These are phyloP conservation scores for Zaprionus ornatus DNA, from an alignment of 1,140 invertebrate species.

Conservation along the genomic window DNA sequence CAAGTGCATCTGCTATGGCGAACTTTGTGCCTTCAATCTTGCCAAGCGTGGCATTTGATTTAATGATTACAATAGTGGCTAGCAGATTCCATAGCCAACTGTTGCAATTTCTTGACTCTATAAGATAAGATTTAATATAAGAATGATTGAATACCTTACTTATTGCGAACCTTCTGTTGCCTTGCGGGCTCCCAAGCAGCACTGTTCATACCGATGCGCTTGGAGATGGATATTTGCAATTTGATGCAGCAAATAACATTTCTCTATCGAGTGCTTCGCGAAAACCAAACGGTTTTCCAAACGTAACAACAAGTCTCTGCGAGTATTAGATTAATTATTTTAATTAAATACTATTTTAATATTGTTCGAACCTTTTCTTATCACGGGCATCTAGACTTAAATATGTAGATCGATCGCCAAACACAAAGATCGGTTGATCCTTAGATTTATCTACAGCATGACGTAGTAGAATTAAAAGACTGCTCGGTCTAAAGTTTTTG, in stretches of 20 bases:
- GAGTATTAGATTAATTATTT: not conserved
- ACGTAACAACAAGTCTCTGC: constrained; percentile 1
- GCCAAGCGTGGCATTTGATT: constrained; percentile 61
- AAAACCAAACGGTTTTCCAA: constrained; percentile 65
- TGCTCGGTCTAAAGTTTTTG: constrained; percentile 33
- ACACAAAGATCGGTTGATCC: constrained; percentile 57
- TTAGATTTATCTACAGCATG: constrained; percentile 50
- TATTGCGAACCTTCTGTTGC: constrained; percentile 50
- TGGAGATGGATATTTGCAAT: constrained; percentile 63
- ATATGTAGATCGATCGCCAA: constrained; percentile 74
- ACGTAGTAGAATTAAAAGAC: constrained; percentile 48
- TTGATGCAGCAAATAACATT: constrained; percentile 70
- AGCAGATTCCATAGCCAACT: constrained; percentile 67
- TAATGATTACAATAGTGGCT: constrained; percentile 58
- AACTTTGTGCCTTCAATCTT: constrained; percentile 64
- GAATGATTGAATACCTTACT: not conserved
- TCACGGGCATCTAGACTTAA: constrained; percentile 4
- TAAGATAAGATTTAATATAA: constrained; percentile 1
- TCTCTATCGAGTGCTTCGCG: constrained; percentile 71
- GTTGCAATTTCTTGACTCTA: constrained; percentile 64
- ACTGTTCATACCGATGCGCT: constrained; percentile 63
- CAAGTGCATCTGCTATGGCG: constrained; percentile 36
- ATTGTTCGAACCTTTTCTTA: not conserved
- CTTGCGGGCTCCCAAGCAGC: constrained; percentile 64
- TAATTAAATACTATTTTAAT: not conserved